A percentile compares a stretch with the other conserved stretches of the same genome.
Conservation (phyloP, 2,888 invertebrate genomes). For the Ashinkailepas kermadecensis region DNA sequence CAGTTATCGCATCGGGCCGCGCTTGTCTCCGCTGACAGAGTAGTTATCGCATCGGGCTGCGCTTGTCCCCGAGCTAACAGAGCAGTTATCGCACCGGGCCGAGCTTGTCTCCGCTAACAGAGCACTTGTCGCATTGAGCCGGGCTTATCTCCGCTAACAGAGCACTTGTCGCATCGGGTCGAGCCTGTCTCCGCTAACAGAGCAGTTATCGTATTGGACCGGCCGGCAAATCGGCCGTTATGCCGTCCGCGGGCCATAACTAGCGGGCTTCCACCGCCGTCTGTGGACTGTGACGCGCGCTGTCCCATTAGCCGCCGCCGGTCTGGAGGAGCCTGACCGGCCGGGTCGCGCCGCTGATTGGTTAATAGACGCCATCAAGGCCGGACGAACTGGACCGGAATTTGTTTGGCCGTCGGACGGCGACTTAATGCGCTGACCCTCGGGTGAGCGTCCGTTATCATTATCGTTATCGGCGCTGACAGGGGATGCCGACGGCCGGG, state of each 20-base stretch:
- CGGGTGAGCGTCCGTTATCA: conserved; percentile 17
- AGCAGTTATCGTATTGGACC: background rate
- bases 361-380: background rate
- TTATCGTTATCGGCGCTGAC: conserved; percentile 17
- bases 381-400: background rate
- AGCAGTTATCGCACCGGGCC: too few relatives aligned
- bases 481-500: background rate
- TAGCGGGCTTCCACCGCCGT: background rate
- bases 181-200: background rate
- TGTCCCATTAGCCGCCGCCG: background rate
- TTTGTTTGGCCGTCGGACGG: conserved; percentile 1
- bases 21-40: too few relatives aligned
- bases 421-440: conserved; percentile 3
- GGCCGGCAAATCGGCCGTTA: background rate
- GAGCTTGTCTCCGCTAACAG: too few relatives aligned
- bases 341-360: background rate
- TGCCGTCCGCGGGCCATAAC: background rate
- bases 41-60: too few relatives aligned
- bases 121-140: background rate
- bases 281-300: background rate
- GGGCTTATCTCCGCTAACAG: background rate
- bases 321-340: background rate
- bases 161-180: too few relatives aligned
- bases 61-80: too few relatives aligned
- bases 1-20: too few relatives aligned